Base-by-base conservation (phyloP, 2,888 invertebrate species). In the Embidobia sp. region DNA sequence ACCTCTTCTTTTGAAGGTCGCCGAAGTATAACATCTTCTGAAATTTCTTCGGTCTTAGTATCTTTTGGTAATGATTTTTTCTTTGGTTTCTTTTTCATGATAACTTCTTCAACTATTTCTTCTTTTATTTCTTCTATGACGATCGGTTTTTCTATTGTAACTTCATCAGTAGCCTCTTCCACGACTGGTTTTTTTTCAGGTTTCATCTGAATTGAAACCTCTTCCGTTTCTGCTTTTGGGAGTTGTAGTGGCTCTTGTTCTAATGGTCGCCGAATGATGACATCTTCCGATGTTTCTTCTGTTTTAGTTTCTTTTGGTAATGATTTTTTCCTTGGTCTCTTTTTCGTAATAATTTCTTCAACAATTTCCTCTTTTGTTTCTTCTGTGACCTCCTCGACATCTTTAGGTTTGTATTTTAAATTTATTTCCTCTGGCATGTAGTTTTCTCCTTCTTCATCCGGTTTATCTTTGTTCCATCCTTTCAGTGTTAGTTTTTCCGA, bases 401-500 rank as follows among this genome's bases (percentile, higher is more conserved):
- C 22, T 40, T 40, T 18, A 5, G 37, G 16, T 40, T 15, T 1
- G 2, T 6, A 6, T n/a, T 29, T 81, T 80, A 40, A 8, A 19
- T 7, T 19, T 42, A 44, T 11, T 0, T 44, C 44, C 1, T 44
- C 44, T 13, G 44, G 44, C 22, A 26, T 44, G 7, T 26, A 44
- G 83, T 59, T 37, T 42, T 59, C 61, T 6, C 42, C 83, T 63
- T 87, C 86, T 1, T 84, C 82, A 51, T 84, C 81, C 1, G 86
- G 84, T 69, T 86, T 83, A 31, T 86, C 86, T 69, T 85, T 86
- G 8, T 83, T 84, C 84, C 87, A 89, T 2, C 85, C 85, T 75
- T 89, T 89, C 13, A 90, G 79, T 1, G 80, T 86, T 10, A 90
- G 84, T 27, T 85, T 84, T 79, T 89, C 89, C 0, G 87, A 85